These are phyloP conservation scores for Catagonus wagneri DNA, from an alignment of 2,113 vertebrate species.

Conservation along the genomic window DNA sequence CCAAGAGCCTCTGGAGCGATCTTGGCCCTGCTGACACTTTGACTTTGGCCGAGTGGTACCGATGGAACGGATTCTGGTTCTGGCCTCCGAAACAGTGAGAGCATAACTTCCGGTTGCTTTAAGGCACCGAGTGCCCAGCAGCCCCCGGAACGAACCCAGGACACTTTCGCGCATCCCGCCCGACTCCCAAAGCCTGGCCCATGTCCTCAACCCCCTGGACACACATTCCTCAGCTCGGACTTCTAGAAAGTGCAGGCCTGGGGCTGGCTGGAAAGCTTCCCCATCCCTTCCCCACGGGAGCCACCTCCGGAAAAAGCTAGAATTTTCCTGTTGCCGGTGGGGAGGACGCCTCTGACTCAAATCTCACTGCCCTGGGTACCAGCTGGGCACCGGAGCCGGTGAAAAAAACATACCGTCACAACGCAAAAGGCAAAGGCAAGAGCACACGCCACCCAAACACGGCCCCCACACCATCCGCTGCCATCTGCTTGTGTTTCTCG, in stretches of 20 bases:
- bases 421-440: constrained; percentile 61
- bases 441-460: constrained; percentile 74
- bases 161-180: background rate
- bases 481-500: constrained; percentile 79
- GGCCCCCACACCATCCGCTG: constrained; percentile 72
- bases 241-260: background rate
- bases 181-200: background rate
- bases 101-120: background rate
- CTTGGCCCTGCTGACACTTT: background rate
- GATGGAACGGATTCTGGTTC: background rate
- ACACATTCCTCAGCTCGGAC: background rate
- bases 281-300: background rate
- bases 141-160: background rate
- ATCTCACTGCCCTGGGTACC: constrained; percentile 44
- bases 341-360: background rate
- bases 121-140: background rate
- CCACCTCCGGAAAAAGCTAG: background rate
- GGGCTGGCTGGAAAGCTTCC: background rate
- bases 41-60: fast-evolving
- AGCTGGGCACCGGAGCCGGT: constrained; percentile 18
- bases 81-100: background rate
- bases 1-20: fast-evolving
- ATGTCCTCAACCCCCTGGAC: background rate
- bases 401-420: constrained; percentile 34
- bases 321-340: background rate